Base-by-base conservation (phyloP, 2,113 vertebrate genomes). In the Apodemus speciosus region DNA sequence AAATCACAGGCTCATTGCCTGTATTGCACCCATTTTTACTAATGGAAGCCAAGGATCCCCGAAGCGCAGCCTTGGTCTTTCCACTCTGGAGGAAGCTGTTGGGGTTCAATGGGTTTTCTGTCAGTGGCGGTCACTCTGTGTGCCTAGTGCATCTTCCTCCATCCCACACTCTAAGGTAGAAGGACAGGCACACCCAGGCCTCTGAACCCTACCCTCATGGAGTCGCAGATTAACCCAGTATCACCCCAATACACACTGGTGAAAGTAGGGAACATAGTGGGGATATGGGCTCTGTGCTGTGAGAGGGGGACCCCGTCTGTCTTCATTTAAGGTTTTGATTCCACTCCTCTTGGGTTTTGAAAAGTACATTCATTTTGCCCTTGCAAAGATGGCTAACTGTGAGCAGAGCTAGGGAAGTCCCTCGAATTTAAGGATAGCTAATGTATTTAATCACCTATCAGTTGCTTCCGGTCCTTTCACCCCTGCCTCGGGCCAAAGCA, bases 1-100 rank as follows among this genome's bases (percentile, higher is more conserved):
- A 97, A 97, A 97, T 96, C 73, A 71, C 95, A 89, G 95, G 72
- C 72, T 95, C 87, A 58, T 96, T 94, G 97, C 94, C 92, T 88
- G 91, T 4, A 0, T 92, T 66, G 73, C 77, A 75, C 71, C 43
- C 21, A 4, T 96, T 77, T n/a, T 84, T 95, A 87, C 9, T 72
- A 87, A 72, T 35, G 11, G 68, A 30, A 35, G 43, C 0, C 8
- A 5, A 15, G 23, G 23, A 56, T 72, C 20, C 3, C 1, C 6
- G 27, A 69, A 89, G 46, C 53, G 90, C 71, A 38, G 51, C 80
- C 89, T 94, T 20, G 80, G 25, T 2, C 75, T 21, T 56, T 43
- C 8, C 89, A 9, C 85, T 56, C 35, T 18, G 91, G 2, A 71
- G 85, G 2, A 62, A 85, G 85, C 58, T 58, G 64, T 0, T 16